Evolutionary conservation across 2,113 vertebrate genomes (phyloP), one percentile per base, ranked within the genome.

Genomic region (Arothron firmamentum): DNA sequence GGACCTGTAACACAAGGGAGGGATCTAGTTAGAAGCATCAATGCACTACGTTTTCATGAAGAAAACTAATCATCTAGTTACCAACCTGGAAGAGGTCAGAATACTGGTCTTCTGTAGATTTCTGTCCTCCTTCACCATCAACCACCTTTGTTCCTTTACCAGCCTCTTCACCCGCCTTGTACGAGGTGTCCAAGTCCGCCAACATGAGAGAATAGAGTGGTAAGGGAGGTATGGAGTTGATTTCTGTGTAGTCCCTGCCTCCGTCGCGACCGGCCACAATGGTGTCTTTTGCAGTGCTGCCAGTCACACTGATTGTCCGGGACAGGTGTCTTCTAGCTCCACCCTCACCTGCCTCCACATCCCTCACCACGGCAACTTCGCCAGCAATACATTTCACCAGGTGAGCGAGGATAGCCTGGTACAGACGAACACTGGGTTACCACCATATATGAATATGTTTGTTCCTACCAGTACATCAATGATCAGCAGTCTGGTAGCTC

Each of bases 381-480:
- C 97, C 97, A 0, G 97, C 97, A 17, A 99, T 97, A 62, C 96
- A 99, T 78, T 98, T 98, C 11, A 99, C 96, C 84, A 99, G 92
- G 83, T 98, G 97, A 0, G 96, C 95, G 0, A 99, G 91, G 70
- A 99, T 98, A 74, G 97, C 96, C 88, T 89, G 56, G 56, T 5
- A 13, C 0, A 59, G 49, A 71, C 45, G 1, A 28, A 13, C 3
- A 0, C 6, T 3, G 0, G 13, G 46, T 48, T 48, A 48, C n/a
- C 8, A n/a, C n/a, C 6, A 18, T 9, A 48, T 48, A n/a, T 18
- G n/a, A 16, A 16, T 12, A 16, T 45, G 13, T 17, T 45, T 45
- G 14, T 1, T 12, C 43, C 13, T 17, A 45, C 16, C 41, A 45
- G 43, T 1, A 45, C 3, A 38, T 38, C 17, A 45, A 45, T 45